Percentiles rank a stretch among this genome's conserved stretches.
Evolutionary conservation across 2,797 vertebrate species (phyloP).

Genomic region (Synaphobranchus kaupii): DNA sequence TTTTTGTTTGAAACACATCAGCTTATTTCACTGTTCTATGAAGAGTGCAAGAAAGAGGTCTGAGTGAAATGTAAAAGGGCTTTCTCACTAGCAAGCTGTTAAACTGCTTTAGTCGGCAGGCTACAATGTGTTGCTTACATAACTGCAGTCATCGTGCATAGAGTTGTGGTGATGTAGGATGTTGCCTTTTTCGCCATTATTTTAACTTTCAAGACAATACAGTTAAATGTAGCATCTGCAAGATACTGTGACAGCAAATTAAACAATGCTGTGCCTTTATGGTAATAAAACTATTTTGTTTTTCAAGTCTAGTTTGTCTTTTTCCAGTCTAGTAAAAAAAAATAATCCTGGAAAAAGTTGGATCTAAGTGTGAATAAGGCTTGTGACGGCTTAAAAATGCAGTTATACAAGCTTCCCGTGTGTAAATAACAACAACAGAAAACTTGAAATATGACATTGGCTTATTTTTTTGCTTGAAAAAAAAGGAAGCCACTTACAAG

Average conservation of each 20-base stretch:
- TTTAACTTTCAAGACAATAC: background rate
- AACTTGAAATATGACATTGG: background rate
- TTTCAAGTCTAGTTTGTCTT: background rate
- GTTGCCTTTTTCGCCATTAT: background rate
- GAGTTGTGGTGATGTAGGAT: background rate
- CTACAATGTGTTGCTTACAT: conserved; percentile 4
- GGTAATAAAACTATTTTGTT: background rate
- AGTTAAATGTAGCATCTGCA: background rate
- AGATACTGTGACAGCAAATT: background rate
- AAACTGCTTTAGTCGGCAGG: background rate
- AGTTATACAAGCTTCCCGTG: background rate
- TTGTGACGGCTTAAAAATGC: background rate
- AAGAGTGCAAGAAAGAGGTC: background rate
- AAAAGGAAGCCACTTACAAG: too few species aligned
- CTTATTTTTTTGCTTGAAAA: background rate
- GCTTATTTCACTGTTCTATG: background rate
- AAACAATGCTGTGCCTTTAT: background rate
- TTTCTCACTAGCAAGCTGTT: background rate
- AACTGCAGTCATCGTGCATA: background rate
- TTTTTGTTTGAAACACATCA: background rate
- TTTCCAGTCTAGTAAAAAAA: background rate
- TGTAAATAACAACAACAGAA: background rate
- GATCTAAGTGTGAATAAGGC: background rate
- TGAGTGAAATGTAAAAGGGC: background rate
- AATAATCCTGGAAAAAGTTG: background rate